phyloP scores from a whole-genome alignment of 2,888 invertebrate genomes.

The Allacma fusca region DNA sequence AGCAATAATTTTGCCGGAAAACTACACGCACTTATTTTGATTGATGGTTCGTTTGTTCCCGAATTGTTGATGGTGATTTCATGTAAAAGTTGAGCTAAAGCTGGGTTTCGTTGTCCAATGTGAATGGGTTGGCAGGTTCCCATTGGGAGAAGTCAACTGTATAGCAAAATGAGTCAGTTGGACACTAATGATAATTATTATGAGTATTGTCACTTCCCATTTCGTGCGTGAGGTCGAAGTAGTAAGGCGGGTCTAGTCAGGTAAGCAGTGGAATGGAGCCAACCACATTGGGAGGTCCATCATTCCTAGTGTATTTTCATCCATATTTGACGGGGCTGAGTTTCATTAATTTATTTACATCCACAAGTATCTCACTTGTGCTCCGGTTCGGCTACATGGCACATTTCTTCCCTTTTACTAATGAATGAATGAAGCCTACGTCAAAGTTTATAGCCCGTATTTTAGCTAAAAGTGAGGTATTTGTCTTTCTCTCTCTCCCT shows the following conservation, averaged over 20 bases:
- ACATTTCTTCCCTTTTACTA: neutral
- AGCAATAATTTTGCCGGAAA: conserved; percentile 45
- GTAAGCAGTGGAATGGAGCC: conserved; percentile 17
- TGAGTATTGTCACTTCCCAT: conserved; percentile 54
- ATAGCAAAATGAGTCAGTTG: conserved; percentile 36
- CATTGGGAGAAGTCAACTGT: conserved; percentile 38
- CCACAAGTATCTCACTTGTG: conserved; percentile 4
- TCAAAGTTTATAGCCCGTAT: neutral
- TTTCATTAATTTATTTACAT: conserved; percentile 32
- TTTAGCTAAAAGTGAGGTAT: neutral
- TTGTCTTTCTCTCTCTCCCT: too few species aligned
- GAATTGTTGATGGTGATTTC: conserved; percentile 21
- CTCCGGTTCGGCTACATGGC: neutral
- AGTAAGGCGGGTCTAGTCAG: conserved; percentile 36
- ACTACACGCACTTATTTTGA: conserved; percentile 37
- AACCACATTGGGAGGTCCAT: conserved; percentile 41
- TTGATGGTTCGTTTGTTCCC: conserved; percentile 23
- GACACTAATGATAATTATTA: conserved; percentile 52
- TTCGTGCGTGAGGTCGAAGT: conserved; percentile 51
- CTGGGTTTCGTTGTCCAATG: neutral
- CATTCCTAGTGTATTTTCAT: conserved; percentile 22
- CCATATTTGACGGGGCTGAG: conserved; percentile 31
- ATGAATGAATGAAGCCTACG: conserved; percentile 2
- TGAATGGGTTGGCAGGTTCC: conserved; percentile 26
- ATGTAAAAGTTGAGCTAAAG: neutral